Evolutionary conservation across 2,113 vertebrate genomes (phyloP), one percentile per base, ranked within the genome.

Genomic region (Azemiops feae): DNA sequence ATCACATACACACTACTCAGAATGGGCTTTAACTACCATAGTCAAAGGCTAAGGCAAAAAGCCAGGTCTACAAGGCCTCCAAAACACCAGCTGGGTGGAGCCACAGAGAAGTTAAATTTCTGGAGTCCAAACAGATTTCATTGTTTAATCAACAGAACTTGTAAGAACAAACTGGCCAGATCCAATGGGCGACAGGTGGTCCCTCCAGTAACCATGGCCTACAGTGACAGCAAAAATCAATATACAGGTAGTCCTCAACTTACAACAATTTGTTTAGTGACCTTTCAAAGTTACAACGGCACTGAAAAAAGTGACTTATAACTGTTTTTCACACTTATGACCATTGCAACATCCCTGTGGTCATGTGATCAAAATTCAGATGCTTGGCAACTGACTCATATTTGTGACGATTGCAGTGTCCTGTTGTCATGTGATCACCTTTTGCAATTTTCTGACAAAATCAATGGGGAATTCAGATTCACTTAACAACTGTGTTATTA

Each of bases 161-260:
- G 18, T 43, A 34, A 43, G 74, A 43, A 8, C 34, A 81, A 81
- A 81, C 3, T 81, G 74, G 18, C 20, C 3, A 43, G 74, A 43
- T 81, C 7, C 74, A 9, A 39, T 81, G 18, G 74, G 34, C 0
- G 3, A 81, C 3, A 43, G 74, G 16, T 81, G 6, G 7, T 43
- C 18, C 74, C 18, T 23, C 34, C 39, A 43, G 34, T 81, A 81
- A 43, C 74, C 7, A 10, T 22, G 74, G 3, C 34, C 7, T 81
- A 43, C 7, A 39, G 34, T 43, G 34, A 39, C 18, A 81, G 92
- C 52, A 87, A 95, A 95, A 95, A 96, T 94, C 95, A 94, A 88
- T 95, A 93, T 0, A 39, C 55, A 74, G 53, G 6, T 81, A 69
- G 60, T 12, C 14, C 30, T 64, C 14, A 30, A 69, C 2, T 69